Conservation (phyloP, 2,888 invertebrate genomes). For the Lasioglossum oenotherae region DNA sequence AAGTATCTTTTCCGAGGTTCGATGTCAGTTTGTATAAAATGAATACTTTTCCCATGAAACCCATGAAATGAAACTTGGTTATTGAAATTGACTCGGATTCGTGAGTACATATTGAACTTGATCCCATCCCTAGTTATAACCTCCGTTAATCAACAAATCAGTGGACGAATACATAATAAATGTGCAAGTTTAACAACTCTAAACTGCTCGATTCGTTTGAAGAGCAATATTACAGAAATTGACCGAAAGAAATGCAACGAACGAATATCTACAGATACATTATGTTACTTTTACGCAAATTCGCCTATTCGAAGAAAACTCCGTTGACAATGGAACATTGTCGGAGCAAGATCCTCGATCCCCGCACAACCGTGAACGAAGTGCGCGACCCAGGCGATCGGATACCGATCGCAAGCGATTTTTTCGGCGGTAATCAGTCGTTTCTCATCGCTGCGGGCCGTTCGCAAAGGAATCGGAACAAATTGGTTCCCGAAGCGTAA, state of each 20-base stretch:
- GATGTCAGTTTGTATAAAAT: too few relatives aligned
- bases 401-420: neutral
- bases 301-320: neutral
- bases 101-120: too few relatives aligned
- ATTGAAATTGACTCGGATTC: too few relatives aligned
- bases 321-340: neutral
- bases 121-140: neutral
- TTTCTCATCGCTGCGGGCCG: constrained; percentile 23
- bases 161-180: neutral
- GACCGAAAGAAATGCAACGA: too few relatives aligned
- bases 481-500: constrained; percentile 35
- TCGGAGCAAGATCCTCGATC: neutral
- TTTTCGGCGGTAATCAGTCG: constrained; percentile 18
- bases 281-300: neutral
- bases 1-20: too few relatives aligned
- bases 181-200: neutral
- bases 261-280: neutral
- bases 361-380: neutral
- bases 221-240: neutral
- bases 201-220: neutral
- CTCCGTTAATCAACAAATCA: neutral
- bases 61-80: too few relatives aligned
- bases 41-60: too few relatives aligned
- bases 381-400: neutral
- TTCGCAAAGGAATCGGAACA: constrained; percentile 33